A percentile compares a stretch with the other conserved stretches of the same genome.
These are phyloP conservation scores for Tachina lurida DNA, from an alignment of 2,888 invertebrate genomes.

Conservation along the genomic window DNA sequence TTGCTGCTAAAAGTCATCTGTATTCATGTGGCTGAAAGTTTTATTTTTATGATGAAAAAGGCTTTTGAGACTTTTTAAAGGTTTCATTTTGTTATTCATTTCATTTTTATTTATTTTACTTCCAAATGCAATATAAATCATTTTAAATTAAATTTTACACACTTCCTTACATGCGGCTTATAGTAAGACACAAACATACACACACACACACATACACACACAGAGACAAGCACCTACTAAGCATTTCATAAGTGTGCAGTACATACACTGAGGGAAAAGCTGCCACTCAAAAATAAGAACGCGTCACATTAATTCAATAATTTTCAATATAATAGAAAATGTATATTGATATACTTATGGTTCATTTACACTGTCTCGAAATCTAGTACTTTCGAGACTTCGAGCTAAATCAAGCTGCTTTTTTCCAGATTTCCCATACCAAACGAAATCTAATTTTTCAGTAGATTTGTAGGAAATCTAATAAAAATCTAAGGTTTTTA, in stretches of 20 bases:
- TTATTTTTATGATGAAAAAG: slow-evolving; percentile 34
- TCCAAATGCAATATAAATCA: slow-evolving; percentile 65
- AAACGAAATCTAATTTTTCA: too few relatives aligned
- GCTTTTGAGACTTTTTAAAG: slow-evolving; percentile 53
- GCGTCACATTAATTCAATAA: too few relatives aligned
- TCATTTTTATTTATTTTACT: slow-evolving; percentile 35
- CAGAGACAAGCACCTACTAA: background rate
- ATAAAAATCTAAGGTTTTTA: too few relatives aligned
- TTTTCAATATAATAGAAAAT: too few relatives aligned
- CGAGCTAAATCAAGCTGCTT: too few relatives aligned
- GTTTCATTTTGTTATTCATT: slow-evolving; percentile 28
- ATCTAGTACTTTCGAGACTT: too few relatives aligned
- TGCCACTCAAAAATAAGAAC: too few relatives aligned
- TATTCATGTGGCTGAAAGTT: slow-evolving; percentile 28
- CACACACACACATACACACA: background rate
- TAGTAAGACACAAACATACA: background rate
- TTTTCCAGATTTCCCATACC: too few relatives aligned
- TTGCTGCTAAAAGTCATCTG: background rate
- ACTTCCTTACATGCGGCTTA: slow-evolving; percentile 40
- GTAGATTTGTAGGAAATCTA: too few relatives aligned
- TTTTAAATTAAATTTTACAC: slow-evolving; percentile 67
- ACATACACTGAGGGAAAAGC: too few relatives aligned
- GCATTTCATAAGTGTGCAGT: background rate
- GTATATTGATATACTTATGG: too few relatives aligned
- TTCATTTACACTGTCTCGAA: too few relatives aligned